Evolutionary conservation across 2,797 vertebrate genomes (phyloP).

Genomic region (Muraenolepis orangiensis): DNA sequence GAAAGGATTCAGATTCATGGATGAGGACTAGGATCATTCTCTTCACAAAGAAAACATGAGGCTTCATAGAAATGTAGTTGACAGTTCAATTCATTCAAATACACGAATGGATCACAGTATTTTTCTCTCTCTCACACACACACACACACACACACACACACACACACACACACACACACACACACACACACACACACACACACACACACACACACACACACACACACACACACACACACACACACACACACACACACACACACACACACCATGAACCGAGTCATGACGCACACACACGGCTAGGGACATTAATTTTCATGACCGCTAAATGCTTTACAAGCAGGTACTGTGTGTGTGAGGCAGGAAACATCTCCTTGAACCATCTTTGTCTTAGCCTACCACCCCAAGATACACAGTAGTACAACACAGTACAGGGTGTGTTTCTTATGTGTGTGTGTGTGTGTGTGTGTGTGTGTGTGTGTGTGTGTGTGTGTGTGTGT

Average conservation of each 20-base stretch:
- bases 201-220: conserved; percentile 45
- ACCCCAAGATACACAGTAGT: conserved; percentile 33
- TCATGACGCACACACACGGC: conserved; percentile 45
- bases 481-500: background rate
- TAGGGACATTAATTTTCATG: conserved; percentile 35
- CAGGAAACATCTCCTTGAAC: conserved; percentile 50
- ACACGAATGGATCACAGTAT: background rate
- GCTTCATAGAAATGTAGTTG: background rate
- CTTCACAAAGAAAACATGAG: background rate
- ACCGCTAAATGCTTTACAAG: conserved; percentile 29
- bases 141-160: background rate
- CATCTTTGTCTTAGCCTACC: conserved; percentile 44
- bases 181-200: conserved; percentile 21
- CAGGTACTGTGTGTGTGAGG: conserved; percentile 27
- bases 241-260: conserved; percentile 21
- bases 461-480: background rate
- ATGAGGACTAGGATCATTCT: background rate
- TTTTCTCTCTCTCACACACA: background rate
- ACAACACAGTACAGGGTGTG: background rate
- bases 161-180: background rate
- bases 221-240: conserved; percentile 1
- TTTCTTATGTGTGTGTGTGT: conserved; percentile 19
- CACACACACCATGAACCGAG: conserved; percentile 42
- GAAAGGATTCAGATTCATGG: background rate
- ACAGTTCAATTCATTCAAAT: background rate